These are phyloP conservation scores for Synanthedon tipuliformis DNA, from an alignment of 2,888 invertebrate genomes.

Conservation along the genomic window DNA sequence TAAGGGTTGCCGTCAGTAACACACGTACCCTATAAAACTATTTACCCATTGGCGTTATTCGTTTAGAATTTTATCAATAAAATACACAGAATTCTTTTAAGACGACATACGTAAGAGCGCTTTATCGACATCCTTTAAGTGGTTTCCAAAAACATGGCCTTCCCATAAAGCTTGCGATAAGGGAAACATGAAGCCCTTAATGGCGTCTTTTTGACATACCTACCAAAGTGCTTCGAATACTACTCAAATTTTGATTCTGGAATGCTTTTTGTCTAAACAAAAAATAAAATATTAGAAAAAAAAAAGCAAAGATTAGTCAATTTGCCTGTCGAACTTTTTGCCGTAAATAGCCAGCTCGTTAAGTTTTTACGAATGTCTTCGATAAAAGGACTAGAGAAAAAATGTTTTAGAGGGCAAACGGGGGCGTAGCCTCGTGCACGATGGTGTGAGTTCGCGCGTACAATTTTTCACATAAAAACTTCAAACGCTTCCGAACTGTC, in stretches of 20 bases:
- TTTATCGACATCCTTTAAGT: constrained; percentile 47
- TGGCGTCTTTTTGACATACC: not conserved
- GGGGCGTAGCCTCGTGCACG: constrained; percentile 8
- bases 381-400: constrained; percentile 17
- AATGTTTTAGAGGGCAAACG: constrained; percentile 13
- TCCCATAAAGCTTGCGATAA: constrained; percentile 55
- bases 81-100: constrained; percentile 17
- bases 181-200: constrained; percentile 13
- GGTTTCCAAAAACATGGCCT: constrained; percentile 37
- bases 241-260: not conserved
- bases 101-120: constrained; percentile 8
- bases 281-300: not conserved
- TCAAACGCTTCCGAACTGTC: not conserved
- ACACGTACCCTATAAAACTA: too few species aligned
- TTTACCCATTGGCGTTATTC: too few species aligned
- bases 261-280: not conserved
- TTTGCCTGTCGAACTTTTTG: constrained; percentile 5
- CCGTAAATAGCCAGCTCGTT: constrained; percentile 13
- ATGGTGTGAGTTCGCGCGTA: constrained; percentile 5
- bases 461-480: not conserved
- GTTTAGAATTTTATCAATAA: not conserved
- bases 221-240: not conserved
- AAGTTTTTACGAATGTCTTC: constrained; percentile 15
- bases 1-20: too few species aligned
- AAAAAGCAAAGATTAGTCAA: not conserved